Base-by-base conservation (phyloP, 2,113 vertebrate genomes). In the Protobothrops flavoviridis region DNA sequence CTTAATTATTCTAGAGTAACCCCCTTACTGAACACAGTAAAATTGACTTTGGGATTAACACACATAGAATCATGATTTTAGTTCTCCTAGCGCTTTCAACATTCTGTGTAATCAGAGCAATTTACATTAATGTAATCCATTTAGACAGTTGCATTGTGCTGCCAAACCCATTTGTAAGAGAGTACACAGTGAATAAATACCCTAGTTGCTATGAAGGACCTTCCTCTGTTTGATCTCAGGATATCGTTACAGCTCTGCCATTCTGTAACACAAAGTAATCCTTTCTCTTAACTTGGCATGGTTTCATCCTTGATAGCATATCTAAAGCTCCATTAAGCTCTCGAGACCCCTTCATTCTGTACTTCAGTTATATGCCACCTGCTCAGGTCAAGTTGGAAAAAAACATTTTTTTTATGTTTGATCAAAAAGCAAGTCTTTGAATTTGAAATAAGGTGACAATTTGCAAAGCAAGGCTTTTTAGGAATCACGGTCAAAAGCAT, bases 261-360 rank as follows among this genome's bases (percentile, higher is more conserved):
- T 90, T 93, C 7, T 86, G 23, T 56, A 56, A 74, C 33, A 92
- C 87, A 88, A 92, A 74, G 86, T 55, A 17, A 33, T 64, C 74
- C 59, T 92, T 89, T 92, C 61, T 45, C 15, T 89, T 56, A 17
- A 24, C 87, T 56, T 92, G 91, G 91, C 91, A 89, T 55, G 52
- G 61, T 56, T 89, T 92, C 87, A 92, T 81, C 87, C 33, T 89
- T 89, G 61, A 74, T 92, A 59, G 91, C 50, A 89, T 33, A 43
- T 74, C 59, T 89, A 64, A 92, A 92, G 91, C 88, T 52, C 61
- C 61, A 56, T 89, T 81, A 81, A 64, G 50, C 50, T 55, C 61
- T 89, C 24, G 57, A 89, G 23, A 50, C 59, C 45, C 21, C 48
- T 89, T 92, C 55, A 64, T 69, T 43, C 39, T 56, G 61, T 92